Evolutionary conservation across 2,888 invertebrate species (phyloP).

Genomic region (Norana najaformis): DNA sequence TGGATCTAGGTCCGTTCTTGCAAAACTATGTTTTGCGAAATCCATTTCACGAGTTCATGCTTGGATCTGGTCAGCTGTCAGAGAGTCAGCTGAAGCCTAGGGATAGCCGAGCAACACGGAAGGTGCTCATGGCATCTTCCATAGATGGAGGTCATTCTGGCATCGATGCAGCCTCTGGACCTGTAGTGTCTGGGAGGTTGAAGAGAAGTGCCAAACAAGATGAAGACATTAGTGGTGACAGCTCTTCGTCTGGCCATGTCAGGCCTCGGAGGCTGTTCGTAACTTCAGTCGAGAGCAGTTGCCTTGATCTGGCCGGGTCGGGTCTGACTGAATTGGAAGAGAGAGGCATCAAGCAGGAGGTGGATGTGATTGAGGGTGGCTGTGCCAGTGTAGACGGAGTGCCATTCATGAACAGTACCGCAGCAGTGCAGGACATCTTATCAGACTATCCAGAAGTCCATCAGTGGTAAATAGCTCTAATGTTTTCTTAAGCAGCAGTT

Average conservation of each 20-base stretch:
- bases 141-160: background rate
- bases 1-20: slow-evolving; percentile 46
- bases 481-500: background rate
- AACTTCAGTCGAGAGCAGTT: background rate
- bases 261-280: background rate
- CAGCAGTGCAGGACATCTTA: background rate
- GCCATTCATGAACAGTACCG: background rate
- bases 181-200: background rate
- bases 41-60: slow-evolving; percentile 38
- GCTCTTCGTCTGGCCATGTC: background rate
- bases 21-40: slow-evolving; percentile 44
- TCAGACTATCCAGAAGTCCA: slow-evolving; percentile 15
- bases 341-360: slow-evolving; percentile 10
- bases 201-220: background rate
- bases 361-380: background rate
- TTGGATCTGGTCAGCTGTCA: background rate
- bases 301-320: background rate
- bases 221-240: background rate
- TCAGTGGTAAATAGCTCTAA: background rate
- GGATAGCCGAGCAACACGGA: background rate
- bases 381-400: background rate
- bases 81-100: background rate
- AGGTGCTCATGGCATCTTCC: background rate
- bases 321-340: background rate
- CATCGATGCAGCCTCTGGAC: background rate